These are phyloP conservation scores for Ectropis crepuscularia DNA, from an alignment of 2,888 invertebrate species.

Conservation along the genomic window DNA sequence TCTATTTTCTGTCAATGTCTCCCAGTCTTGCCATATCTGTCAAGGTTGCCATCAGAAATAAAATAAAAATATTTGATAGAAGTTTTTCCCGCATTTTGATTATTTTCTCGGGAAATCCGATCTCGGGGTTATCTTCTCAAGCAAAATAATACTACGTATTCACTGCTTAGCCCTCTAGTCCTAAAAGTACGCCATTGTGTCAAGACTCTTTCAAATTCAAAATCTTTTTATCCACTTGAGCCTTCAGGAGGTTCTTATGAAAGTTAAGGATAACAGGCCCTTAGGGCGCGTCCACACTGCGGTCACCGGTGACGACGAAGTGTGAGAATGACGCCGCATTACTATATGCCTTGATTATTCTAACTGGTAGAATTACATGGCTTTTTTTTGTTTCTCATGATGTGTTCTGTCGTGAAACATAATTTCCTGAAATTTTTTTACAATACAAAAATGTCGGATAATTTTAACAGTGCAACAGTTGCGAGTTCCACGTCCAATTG, in stretches of 20 bases:
- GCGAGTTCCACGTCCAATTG: too few relatives aligned
- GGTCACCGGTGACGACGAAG: not conserved
- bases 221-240: constrained; percentile 35
- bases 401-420: too few relatives aligned
- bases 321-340: not conserved
- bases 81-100: not conserved
- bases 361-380: too few relatives aligned
- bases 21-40: too few relatives aligned
- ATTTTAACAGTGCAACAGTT: too few relatives aligned
- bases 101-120: constrained; percentile 1
- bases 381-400: too few relatives aligned
- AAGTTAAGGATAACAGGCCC: constrained; percentile 32
- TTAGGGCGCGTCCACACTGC: constrained; percentile 11
- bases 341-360: too few relatives aligned
- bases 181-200: constrained; percentile 33
- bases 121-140: not conserved
- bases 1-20: too few relatives aligned
- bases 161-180: constrained; percentile 29
- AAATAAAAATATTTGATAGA: not conserved
- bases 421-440: too few relatives aligned
- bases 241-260: constrained; percentile 28
- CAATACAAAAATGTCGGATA: too few relatives aligned
- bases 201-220: constrained; percentile 35
- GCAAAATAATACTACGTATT: constrained; percentile 23
- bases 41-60: too few relatives aligned